phyloP scores from a whole-genome alignment of 64 coral and sea anemone genomes.

The Dendrophyllia cribrosa region DNA sequence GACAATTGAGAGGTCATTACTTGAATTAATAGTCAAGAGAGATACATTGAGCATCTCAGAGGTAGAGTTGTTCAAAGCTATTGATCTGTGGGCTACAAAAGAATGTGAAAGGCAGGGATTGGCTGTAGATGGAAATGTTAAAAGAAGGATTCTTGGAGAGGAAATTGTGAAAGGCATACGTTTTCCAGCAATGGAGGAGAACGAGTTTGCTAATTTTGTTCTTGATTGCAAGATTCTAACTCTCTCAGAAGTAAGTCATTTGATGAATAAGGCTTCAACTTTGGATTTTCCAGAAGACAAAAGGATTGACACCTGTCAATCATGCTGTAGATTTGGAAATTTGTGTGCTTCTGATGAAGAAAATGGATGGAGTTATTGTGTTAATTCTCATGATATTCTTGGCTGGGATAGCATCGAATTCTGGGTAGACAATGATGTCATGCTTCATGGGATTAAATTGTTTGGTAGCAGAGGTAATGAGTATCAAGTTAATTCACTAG shows the following conservation, averaged over 20 bases:
- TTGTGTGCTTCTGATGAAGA: too few relatives aligned
- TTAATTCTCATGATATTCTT: too few relatives aligned
- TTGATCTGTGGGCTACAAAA: neutral
- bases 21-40: neutral
- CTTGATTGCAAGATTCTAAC: neutral
- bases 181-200: conserved; percentile 35
- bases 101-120: too few relatives aligned
- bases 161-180: conserved; percentile 20
- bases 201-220: conserved; percentile 11
- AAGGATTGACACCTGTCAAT: too few relatives aligned
- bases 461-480: too few relatives aligned
- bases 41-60: neutral
- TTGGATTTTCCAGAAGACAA: too few relatives aligned
- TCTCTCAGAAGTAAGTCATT: conserved; percentile 13
- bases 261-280: neutral
- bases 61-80: neutral
- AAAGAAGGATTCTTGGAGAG: conserved; percentile 20
- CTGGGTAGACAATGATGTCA: too few relatives aligned
- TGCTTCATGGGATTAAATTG: too few relatives aligned
- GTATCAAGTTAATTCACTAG: too few relatives aligned
- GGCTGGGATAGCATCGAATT: too few relatives aligned
- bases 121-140: neutral
- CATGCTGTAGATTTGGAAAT: too few relatives aligned
- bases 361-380: too few relatives aligned
- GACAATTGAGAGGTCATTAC: neutral